A percentile compares a stretch with the other conserved stretches of the same genome.
Evolutionary conservation across 2,797 vertebrate genomes (phyloP).

Genomic region (Epinephelus coioides): DNA sequence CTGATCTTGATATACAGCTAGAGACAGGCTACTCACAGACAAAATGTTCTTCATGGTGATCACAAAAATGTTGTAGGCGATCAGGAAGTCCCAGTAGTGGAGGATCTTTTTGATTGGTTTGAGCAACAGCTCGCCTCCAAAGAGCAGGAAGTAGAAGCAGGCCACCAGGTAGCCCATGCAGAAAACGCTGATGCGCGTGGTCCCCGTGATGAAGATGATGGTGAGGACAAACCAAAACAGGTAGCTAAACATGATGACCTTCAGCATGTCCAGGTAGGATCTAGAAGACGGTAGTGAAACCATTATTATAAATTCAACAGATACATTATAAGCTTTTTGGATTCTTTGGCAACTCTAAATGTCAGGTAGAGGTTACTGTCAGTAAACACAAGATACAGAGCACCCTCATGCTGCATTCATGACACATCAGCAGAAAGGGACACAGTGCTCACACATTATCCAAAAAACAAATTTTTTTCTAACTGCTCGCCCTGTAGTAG

Average conservation of each 20-base stretch:
- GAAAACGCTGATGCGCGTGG: conserved; percentile 97
- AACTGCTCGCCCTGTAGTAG: neutral
- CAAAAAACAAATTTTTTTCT: neutral
- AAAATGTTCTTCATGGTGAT: conserved; percentile 99
- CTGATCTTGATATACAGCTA: neutral
- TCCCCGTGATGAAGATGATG: conserved; percentile 99
- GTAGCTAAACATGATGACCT: conserved; percentile 98
- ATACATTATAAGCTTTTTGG: neutral
- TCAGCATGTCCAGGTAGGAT: conserved; percentile 99
- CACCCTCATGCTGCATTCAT: neutral
- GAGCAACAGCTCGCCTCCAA: conserved; percentile 94
- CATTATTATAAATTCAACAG: neutral
- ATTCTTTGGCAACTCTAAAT: neutral
- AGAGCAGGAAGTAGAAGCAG: conserved; percentile 99
- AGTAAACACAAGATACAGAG: neutral
- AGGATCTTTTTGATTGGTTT: conserved; percentile 98
- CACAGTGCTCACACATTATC: neutral
- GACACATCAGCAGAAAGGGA: neutral
- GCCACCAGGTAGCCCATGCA: conserved; percentile 99
- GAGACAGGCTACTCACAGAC: conserved; percentile 87
- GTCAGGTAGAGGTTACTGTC: neutral
- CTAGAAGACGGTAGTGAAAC: conserved; percentile 76
- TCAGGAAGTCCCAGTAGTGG: conserved; percentile 98
- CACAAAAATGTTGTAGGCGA: conserved; percentile 98
- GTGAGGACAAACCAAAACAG: conserved; percentile 99